Conservation (phyloP, 2,113 vertebrate species). For the Takifugu flavidus region DNA sequence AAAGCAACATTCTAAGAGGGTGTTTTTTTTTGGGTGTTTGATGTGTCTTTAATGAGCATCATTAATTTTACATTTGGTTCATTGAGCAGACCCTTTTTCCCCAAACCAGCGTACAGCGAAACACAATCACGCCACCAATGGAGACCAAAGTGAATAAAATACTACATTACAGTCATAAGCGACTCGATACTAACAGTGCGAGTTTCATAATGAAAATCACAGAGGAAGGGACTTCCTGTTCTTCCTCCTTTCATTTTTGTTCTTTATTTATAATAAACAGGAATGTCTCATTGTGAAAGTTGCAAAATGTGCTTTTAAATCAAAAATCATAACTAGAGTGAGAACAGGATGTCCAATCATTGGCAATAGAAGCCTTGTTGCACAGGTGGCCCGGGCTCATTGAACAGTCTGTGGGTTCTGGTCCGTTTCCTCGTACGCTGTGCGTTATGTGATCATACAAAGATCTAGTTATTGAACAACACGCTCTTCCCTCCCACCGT, state of each 20-base stretch:
- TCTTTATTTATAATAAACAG: neutral
- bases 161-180: too few relatives aligned
- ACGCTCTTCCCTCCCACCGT: constrained; percentile 2
- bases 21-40: too few relatives aligned
- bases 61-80: too few relatives aligned
- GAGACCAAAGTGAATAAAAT: too few relatives aligned
- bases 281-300: neutral
- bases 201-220: constrained; percentile 6
- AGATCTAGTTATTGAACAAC: constrained; percentile 27
- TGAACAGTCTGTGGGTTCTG: neutral
- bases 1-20: too few relatives aligned
- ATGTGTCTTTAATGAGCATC: too few relatives aligned
- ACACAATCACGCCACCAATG: too few relatives aligned
- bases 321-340: neutral
- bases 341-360: neutral
- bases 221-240: neutral
- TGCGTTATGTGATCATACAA: constrained; percentile 18
- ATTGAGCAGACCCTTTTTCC: too few relatives aligned
- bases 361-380: too few relatives aligned
- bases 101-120: too few relatives aligned
- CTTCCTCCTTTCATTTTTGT: neutral
- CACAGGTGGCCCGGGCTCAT: neutral
- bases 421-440: constrained; percentile 10
- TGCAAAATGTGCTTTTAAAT: neutral
- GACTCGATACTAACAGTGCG: neutral